Base-by-base conservation (phyloP, 2,113 vertebrate species). In the Isurus oxyrinchus region DNA sequence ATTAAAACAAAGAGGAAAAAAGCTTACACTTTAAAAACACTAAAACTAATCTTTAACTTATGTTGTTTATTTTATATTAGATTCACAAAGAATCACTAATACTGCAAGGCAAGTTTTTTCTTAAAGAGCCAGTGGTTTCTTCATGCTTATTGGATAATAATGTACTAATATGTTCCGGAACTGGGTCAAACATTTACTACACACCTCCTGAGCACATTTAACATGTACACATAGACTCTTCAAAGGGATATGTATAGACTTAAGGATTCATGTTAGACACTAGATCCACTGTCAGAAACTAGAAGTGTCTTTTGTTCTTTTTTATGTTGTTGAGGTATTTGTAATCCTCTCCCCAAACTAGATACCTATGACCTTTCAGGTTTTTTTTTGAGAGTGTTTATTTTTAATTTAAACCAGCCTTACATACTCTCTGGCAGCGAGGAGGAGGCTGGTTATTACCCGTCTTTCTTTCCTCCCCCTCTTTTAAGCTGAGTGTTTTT, bases 31-130 rank as follows among this genome's bases (percentile, higher is more conserved):
- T 97, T 97, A 86, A 96, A 97, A 97, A 97, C 97, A 96, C 97
- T 98, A 97, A 97, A 97, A 97, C 97, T 97, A 98, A 97, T 97
- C 97, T 97, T 97, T 97, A 98, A 98, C 97, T 98, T 98, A 98
- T 96, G 97, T 97, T 97, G 66, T 76, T 95, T 72, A 76, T 97
- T 97, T 97, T 97, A 97, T 59, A 97, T 93, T 97, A 97, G 97
- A 97, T 98, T 97, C 97, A 97, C 97, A 98, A 97, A 97, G 98
- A 98, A 97, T 98, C 97, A 97, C 97, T 98, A 98, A 98, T 98
- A 98, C 98, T 98, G 98, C 97, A 97, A 97, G 97, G 97, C 96
- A 97, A 97, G 97, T 97, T 97, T 97, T 97, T 96, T 96, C 97
- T 96, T 96, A 90, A 76, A 96, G 96, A 97, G 97, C 97, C 96